A percentile compares a stretch with the other conserved stretches of the same genome.
Evolutionary conservation across 1,140 invertebrate genomes (phyloP).

Genomic region (Camponotus vicinus): DNA sequence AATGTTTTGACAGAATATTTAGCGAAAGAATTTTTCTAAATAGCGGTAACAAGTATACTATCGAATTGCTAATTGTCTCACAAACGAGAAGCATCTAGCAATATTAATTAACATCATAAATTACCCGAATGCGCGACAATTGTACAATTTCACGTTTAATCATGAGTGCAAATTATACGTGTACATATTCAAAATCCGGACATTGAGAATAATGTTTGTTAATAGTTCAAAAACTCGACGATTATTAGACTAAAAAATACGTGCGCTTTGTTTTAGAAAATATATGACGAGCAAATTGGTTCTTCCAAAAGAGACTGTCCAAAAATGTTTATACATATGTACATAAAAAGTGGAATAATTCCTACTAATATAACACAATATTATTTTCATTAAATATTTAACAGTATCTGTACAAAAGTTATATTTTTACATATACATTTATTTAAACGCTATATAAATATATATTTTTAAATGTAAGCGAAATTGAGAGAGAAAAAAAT

Average conservation of each 20-base stretch:
- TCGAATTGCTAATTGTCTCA: slow-evolving; percentile 2
- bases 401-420: not conserved
- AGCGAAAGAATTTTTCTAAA: slow-evolving; percentile 2
- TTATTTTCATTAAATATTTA: not conserved
- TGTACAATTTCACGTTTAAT: not conserved
- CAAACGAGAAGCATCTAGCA: slow-evolving; percentile 14
- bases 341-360: not conserved
- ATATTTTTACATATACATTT: slow-evolving; percentile 8
- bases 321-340: not conserved
- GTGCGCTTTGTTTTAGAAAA: not conserved
- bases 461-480: not conserved
- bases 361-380: not conserved
- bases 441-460: not conserved
- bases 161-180: not conserved
- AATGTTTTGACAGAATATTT: not conserved
- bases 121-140: slow-evolving; percentile 27
- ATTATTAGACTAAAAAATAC: not conserved
- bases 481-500: not conserved
- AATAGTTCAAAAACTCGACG: slow-evolving; percentile 19
- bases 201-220: not conserved
- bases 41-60: slow-evolving; percentile 9
- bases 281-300: slow-evolving; percentile 2
- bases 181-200: not conserved
- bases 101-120: slow-evolving; percentile 58
- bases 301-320: not conserved